Percentiles rank a stretch among this genome's conserved stretches.
phyloP scores from a whole-genome alignment of 1,140 invertebrate species.

The Sitobion miscanthi region DNA sequence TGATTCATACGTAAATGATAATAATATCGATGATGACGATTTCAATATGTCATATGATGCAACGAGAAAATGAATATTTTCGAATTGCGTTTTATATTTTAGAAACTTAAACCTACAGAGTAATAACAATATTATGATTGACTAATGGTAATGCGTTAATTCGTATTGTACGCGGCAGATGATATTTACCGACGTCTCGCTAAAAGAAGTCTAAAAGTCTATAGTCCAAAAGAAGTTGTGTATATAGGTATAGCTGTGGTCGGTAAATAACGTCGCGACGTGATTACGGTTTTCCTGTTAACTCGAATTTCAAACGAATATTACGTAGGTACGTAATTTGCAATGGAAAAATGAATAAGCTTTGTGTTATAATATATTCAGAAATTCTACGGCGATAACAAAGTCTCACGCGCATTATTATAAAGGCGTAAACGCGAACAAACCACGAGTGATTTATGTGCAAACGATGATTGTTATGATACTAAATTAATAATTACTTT shows the following conservation, averaged over 20 bases:
- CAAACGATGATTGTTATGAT: not conserved
- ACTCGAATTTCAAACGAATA: not conserved
- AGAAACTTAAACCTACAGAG: too few species aligned
- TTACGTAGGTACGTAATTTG: not conserved
- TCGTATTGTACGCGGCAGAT: not conserved
- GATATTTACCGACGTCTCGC: not conserved
- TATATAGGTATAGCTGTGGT: too few species aligned
- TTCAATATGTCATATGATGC: not conserved
- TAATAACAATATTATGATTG: too few species aligned
- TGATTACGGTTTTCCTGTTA: slow-evolving; percentile 9
- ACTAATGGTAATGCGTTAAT: not conserved
- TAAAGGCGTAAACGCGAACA: not conserved
- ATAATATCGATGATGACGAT: not conserved
- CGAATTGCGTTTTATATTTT: not conserved
- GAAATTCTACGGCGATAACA: not conserved
- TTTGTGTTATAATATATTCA: not conserved
- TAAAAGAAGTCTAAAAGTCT: not conserved
- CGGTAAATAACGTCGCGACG: not conserved
- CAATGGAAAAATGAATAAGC: not conserved
- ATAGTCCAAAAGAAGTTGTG: too few species aligned
- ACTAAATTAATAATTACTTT: not conserved
- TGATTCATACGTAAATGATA: not conserved
- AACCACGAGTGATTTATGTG: not conserved
- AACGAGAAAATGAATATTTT: not conserved
- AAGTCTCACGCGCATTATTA: not conserved